Evolutionary conservation across 2,113 vertebrate genomes (phyloP).

Genomic region (Rhegmatorhina hoffmannsi): DNA sequence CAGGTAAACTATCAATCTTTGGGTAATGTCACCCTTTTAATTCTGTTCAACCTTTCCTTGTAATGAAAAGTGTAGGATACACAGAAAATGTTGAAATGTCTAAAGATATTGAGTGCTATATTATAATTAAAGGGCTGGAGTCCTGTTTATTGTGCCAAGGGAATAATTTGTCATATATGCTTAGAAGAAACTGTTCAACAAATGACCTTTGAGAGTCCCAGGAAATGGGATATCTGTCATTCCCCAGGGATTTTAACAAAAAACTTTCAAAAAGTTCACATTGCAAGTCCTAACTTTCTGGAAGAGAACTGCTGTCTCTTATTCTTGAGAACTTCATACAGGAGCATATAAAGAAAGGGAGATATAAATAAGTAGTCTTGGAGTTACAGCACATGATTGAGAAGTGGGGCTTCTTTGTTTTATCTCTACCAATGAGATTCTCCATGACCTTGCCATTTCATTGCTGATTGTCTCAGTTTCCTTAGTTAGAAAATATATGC

Average conservation of each 20-base stretch:
- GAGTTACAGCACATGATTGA: not conserved
- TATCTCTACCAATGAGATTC: not conserved
- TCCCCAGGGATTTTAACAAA: conserved; percentile 52
- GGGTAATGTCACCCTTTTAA: conserved; percentile 59
- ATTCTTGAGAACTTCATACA: not conserved
- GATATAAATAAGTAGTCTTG: not conserved
- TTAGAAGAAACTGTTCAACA: conserved; percentile 71
- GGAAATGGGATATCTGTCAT: conserved; percentile 66
- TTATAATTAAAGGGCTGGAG: conserved; percentile 81
- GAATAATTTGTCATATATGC: conserved; percentile 78
- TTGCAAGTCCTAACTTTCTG: not conserved
- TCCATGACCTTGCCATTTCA: not conserved
- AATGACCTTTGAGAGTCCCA: conserved; percentile 79
- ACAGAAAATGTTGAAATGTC: conserved; percentile 71
- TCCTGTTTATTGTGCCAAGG: conserved; percentile 74
- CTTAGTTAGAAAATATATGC: not conserved
- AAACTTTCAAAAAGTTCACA: conserved; percentile 33
- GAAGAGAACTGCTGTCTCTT: not conserved
- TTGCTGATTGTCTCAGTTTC: not conserved
- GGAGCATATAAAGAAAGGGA: not conserved
- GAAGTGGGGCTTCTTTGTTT: not conserved
- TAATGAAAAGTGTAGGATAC: conserved; percentile 71
- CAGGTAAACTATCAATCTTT: conserved; percentile 50
- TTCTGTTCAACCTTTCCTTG: conserved; percentile 67
- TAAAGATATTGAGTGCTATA: conserved; percentile 75